phyloP scores from a whole-genome alignment of 1,140 invertebrate species.

The Cheumatopsyche charites region DNA sequence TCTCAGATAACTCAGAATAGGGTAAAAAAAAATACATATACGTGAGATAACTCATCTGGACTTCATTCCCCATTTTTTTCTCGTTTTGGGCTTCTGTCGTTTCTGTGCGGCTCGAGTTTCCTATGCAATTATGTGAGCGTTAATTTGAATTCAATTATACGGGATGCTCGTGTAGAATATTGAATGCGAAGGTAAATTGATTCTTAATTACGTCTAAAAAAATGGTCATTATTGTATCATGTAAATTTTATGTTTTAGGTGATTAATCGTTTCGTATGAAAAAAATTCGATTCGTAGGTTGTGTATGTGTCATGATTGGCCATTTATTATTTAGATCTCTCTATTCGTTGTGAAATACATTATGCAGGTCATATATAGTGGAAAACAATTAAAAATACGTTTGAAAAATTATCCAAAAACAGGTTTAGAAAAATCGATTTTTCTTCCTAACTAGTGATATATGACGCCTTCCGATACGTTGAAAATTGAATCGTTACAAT shows the following conservation, averaged over 20 bases:
- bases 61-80: conserved; percentile 3
- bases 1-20: conserved; percentile 7
- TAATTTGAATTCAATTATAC: conserved; percentile 18
- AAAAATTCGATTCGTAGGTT: too few relatives aligned
- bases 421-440: neutral
- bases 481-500: conserved; percentile 28
- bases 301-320: too few relatives aligned
- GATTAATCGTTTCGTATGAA: too few relatives aligned
- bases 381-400: too few relatives aligned
- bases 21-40: neutral
- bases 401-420: neutral
- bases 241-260: too few relatives aligned
- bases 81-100: neutral
- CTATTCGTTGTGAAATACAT: too few relatives aligned
- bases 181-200: neutral
- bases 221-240: too few relatives aligned
- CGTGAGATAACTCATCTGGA: conserved; percentile 16
- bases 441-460: neutral
- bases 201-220: neutral
- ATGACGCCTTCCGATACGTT: conserved; percentile 13
- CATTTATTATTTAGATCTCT: too few relatives aligned
- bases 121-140: conserved; percentile 3
- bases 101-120: neutral
- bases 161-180: neutral
- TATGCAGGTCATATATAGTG: too few relatives aligned